Conservation (phyloP, 2,888 invertebrate species). For the Miltochrista miniata region DNA sequence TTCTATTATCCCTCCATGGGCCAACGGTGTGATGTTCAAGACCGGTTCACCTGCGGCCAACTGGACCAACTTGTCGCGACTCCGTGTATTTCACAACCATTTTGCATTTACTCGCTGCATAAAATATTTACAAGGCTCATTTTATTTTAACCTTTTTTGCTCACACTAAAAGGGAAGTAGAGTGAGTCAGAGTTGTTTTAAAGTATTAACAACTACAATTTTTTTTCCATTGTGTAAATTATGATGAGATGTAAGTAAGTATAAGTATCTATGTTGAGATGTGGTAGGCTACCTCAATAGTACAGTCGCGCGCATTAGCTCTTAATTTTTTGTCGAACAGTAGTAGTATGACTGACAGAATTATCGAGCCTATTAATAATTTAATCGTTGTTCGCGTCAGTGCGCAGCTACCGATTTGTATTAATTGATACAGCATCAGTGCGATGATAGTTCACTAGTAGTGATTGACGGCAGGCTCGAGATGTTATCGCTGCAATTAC, state of each 20-base stretch:
- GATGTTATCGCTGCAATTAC: conserved; percentile 79
- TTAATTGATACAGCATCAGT: conserved; percentile 75
- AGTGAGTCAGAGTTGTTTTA: too few species aligned
- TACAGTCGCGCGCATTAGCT: conserved; percentile 26
- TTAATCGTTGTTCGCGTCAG: conserved; percentile 65
- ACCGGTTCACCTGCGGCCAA: conserved; percentile 63
- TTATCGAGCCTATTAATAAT: conserved; percentile 74
- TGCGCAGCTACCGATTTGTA: conserved; percentile 75
- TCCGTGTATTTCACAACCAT: conserved; percentile 8
- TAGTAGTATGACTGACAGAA: conserved; percentile 62
- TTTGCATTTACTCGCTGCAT: conserved; percentile 23
- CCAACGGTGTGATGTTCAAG: conserved; percentile 69
- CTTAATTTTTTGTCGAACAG: conserved; percentile 42
- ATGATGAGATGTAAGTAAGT: too few species aligned
- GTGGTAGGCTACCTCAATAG: not conserved
- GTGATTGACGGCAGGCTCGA: conserved; percentile 79
- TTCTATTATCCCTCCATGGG: conserved; percentile 80
- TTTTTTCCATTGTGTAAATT: too few species aligned
- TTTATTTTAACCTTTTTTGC: conserved; percentile 1
- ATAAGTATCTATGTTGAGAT: too few species aligned
- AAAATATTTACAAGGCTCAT: conserved; percentile 9
- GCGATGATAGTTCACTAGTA: conserved; percentile 70
- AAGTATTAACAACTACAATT: not conserved
- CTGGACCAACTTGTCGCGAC: conserved; percentile 38
- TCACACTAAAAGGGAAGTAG: too few species aligned